Percentiles rank a stretch among this genome's conserved stretches.
phyloP scores from a whole-genome alignment of 1,140 invertebrate species.

The Zeugodacus cucurbitae region DNA sequence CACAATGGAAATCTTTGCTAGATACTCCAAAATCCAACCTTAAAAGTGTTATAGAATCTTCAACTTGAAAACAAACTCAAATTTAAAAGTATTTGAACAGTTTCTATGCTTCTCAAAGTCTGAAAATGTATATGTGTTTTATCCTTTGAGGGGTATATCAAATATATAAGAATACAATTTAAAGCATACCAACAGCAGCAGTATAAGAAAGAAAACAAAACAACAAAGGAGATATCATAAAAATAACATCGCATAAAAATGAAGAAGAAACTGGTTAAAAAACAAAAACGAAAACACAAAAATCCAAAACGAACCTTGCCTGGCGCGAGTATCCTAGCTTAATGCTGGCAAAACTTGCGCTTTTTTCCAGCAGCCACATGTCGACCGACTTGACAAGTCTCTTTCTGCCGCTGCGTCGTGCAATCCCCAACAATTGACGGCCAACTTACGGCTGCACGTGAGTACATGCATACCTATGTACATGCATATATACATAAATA shows the following conservation, averaged over 20 bases:
- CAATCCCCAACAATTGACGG: not conserved
- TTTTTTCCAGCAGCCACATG: not conserved
- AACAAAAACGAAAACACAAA: not conserved
- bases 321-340: not conserved
- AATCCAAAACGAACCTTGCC: not conserved
- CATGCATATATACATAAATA: not conserved
- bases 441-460: not conserved
- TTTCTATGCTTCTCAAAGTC: no score
- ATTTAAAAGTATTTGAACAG: not conserved
- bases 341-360: not conserved
- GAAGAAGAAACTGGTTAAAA: slow-evolving; percentile 24
- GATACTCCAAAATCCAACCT: not conserved
- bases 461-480: not conserved
- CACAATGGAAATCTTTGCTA: not conserved
- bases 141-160: not conserved
- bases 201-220: not conserved
- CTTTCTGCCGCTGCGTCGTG: not conserved
- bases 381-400: not conserved
- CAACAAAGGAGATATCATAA: not conserved
- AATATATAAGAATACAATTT: not conserved
- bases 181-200: not conserved
- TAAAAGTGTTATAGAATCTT: not conserved
- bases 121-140: not conserved
- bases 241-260: slow-evolving; percentile 33
- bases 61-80: not conserved